Base-by-base conservation (phyloP, 2,797 vertebrate species). In the Coilia nasus region DNA sequence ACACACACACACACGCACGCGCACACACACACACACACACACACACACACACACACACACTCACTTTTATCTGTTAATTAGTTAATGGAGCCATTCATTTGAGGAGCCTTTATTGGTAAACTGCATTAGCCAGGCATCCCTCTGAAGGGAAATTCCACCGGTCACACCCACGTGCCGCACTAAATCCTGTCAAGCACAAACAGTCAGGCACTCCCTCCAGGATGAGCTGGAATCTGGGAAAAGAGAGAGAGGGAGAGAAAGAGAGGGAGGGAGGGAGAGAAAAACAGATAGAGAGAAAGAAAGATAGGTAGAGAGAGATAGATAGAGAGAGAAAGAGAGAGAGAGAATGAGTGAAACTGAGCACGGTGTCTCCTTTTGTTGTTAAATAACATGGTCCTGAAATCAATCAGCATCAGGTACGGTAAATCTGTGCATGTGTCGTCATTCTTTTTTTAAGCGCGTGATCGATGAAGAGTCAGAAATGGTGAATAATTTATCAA, bases 401-500 rank as follows among this genome's bases (percentile, higher is more conserved):
- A 21, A 78, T 78, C 31, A 35, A 78, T 78, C 71, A 5, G 64
- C 25, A 71, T 71, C 64, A 19, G 31, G 31, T 41, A 21, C 35
- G 71, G 71, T 78, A 78, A 78, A 78, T 78, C 71, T 41, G 71
- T 44, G 4, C 21, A 12, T 78, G 71, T 19, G 71, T 21, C 35
- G 71, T 44, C 71, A 44, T 28, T 21, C 71, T 44, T 78, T 78
- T 78, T 78, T 78, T 78, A 78, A 78, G 41, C 71, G 31, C 44
- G 31, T n/a, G 35, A 78, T 78, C 71, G 71, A 78, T 78, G 17
- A 7, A 78, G 17, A 78, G 71, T 44, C 71, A 44, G 71, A 78
- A 21, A 21, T 78, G 71, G 71, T 78, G 71, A 78, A 78, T 78
- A 78, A 78, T 78, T 78, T 78, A 78, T 78, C 35, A 78, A 17